These are phyloP conservation scores for Rhamphomyia laevipes DNA, from an alignment of 2,888 invertebrate genomes.

Conservation along the genomic window DNA sequence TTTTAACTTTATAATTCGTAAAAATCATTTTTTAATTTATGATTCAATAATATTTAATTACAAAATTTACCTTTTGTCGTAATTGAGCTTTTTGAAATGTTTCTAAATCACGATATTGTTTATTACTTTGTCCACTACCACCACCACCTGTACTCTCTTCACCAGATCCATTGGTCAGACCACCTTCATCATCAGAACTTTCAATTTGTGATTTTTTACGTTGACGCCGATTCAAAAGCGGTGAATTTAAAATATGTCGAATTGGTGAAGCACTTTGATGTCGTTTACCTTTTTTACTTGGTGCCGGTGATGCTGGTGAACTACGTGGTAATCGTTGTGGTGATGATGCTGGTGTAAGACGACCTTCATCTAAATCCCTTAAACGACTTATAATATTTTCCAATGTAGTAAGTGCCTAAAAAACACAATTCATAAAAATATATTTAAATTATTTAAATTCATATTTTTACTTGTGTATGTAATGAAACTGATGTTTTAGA, in stretches of 20 bases:
- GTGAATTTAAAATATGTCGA: constrained; percentile 70
- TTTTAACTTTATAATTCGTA: constrained; percentile 54
- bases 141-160: constrained; percentile 36
- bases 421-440: neutral
- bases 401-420: constrained; percentile 43
- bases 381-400: constrained; percentile 46
- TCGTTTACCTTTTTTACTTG: constrained; percentile 57
- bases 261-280: constrained; percentile 73
- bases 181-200: constrained; percentile 71
- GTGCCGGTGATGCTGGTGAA: constrained; percentile 63
- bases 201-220: constrained; percentile 65
- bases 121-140: constrained; percentile 46
- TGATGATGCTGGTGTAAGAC: constrained; percentile 39
- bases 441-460: neutral
- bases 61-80: constrained; percentile 63
- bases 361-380: constrained; percentile 42
- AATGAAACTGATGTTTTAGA: constrained; percentile 36
- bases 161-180: constrained; percentile 42
- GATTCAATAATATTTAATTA: neutral
- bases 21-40: neutral
- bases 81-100: constrained; percentile 87
- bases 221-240: constrained; percentile 62
- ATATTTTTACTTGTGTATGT: constrained; percentile 32
- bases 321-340: constrained; percentile 57
- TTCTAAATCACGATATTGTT: constrained; percentile 75